A percentile compares a stretch with the other conserved stretches of the same genome.
These are phyloP conservation scores for Drosophila jambulina DNA, from an alignment of 1,140 invertebrate species.

Conservation along the genomic window DNA sequence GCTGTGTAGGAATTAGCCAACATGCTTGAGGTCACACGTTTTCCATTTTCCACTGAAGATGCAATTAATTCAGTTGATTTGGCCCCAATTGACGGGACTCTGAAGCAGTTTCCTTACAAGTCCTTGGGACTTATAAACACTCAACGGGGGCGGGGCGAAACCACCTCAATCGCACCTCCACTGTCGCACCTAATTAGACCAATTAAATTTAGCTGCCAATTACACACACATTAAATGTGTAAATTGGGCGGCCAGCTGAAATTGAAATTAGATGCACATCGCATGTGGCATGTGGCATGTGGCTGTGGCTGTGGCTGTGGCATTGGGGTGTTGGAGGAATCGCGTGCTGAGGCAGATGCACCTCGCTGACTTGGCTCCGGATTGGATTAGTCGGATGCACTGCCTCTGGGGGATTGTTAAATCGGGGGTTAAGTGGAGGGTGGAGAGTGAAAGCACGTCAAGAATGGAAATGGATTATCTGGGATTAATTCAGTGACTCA, in stretches of 20 bases:
- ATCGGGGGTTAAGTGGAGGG: slow-evolving; percentile 12
- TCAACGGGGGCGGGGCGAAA: background rate
- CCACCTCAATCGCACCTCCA: slow-evolving; percentile 1
- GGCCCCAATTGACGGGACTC: slow-evolving; percentile 23
- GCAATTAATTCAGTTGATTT: slow-evolving; percentile 39
- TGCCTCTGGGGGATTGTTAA: slow-evolving; percentile 7
- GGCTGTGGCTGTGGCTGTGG: background rate
- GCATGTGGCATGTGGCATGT: slow-evolving; percentile 18
- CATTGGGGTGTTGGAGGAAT: background rate
- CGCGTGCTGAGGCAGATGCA: slow-evolving; percentile 17
- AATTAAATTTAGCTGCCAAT: slow-evolving; percentile 49
- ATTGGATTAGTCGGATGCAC: slow-evolving; percentile 16
- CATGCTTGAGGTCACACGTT: background rate
- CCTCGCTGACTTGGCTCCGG: slow-evolving; percentile 19
- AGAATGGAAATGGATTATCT: slow-evolving; percentile 21
- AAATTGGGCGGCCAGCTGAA: slow-evolving; percentile 30
- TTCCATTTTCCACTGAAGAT: slow-evolving; percentile 6
- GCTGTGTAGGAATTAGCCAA: background rate
- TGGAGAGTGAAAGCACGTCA: slow-evolving; percentile 23
- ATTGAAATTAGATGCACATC: slow-evolving; percentile 32
- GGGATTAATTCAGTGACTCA: background rate
- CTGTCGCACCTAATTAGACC: slow-evolving; percentile 39
- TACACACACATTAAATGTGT: slow-evolving; percentile 39
- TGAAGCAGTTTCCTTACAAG: background rate
- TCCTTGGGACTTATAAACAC: slow-evolving; percentile 20